Evolutionary conservation across 2,797 vertebrate genomes (phyloP).

Genomic region (Epinephelus awoara): DNA sequence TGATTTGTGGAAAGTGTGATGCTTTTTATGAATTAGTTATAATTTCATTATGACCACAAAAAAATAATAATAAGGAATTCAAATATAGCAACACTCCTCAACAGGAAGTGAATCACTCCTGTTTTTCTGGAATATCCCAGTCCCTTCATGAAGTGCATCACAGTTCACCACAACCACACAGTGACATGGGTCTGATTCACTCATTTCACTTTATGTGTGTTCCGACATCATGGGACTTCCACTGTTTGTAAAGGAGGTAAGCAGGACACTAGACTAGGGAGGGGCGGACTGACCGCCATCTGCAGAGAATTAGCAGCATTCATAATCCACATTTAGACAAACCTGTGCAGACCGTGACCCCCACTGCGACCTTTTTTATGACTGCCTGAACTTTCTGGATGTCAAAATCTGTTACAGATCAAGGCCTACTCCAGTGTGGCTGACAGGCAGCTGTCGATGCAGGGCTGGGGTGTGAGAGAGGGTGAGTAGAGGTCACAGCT

Average conservation of each 20-base stretch:
- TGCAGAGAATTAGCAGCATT: neutral
- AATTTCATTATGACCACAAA: neutral
- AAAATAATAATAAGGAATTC: neutral
- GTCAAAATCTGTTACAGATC: neutral
- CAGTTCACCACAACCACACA: slow-evolving; percentile 27
- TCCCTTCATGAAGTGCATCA: neutral
- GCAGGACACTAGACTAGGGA: neutral
- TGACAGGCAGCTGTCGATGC: neutral
- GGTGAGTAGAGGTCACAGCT: neutral
- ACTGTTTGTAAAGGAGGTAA: slow-evolving; percentile 89
- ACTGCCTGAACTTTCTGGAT: neutral
- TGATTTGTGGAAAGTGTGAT: neutral
- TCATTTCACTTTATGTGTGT: neutral
- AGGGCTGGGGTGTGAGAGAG: neutral
- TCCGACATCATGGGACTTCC: slow-evolving; percentile 91
- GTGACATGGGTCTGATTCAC: slow-evolving; percentile 30
- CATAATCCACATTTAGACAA: neutral
- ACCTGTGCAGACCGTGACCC: neutral
- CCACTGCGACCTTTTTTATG: neutral
- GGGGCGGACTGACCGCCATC: neutral
- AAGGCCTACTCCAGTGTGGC: neutral
- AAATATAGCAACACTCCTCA: no score
- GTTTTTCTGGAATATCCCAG: slow-evolving; percentile 15
- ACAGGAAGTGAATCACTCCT: slow-evolving; percentile 25
- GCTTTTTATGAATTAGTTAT: neutral